A percentile compares a stretch with the other conserved stretches of the same genome.
phyloP scores from a whole-genome alignment of 2,113 vertebrate species.

The Haplochromis vanheusdeni region DNA sequence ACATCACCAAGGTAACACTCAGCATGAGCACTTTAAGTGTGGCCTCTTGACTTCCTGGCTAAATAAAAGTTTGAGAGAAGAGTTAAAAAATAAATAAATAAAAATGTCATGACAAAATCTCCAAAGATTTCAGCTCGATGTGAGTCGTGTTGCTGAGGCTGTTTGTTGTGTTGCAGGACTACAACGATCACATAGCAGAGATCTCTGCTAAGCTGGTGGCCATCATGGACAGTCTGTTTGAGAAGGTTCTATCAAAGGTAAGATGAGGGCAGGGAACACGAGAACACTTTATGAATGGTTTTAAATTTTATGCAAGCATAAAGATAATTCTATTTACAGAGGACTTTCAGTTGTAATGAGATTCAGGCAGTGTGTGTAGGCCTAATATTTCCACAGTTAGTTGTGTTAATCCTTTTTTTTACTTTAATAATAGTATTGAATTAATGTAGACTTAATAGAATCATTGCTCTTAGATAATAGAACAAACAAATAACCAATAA shows the following conservation, averaged over 20 bases:
- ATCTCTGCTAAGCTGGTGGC: constrained; percentile 95
- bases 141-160: neutral
- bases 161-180: constrained; percentile 77
- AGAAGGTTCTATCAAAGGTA: constrained; percentile 94
- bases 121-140: neutral
- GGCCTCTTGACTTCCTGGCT: neutral
- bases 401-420: neutral
- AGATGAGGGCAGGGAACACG: neutral
- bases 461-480: neutral
- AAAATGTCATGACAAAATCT: neutral
- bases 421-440: neutral
- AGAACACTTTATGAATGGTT: neutral
- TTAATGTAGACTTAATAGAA: neutral
- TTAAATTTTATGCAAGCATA: neutral
- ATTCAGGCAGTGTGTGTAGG: neutral
- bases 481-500: neutral
- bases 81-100: accelerated
- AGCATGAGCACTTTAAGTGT: neutral
- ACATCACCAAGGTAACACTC: constrained; percentile 90
- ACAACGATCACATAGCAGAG: constrained; percentile 94
- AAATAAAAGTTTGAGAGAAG: neutral
- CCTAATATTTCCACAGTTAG: neutral
- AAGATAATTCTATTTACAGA: neutral
- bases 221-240: constrained; percentile 97
- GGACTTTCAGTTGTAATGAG: neutral